A percentile compares a stretch with the other conserved stretches of the same genome.
These are phyloP conservation scores for Chloromyia formosa DNA, from an alignment of 2,888 invertebrate genomes.

Conservation along the genomic window DNA sequence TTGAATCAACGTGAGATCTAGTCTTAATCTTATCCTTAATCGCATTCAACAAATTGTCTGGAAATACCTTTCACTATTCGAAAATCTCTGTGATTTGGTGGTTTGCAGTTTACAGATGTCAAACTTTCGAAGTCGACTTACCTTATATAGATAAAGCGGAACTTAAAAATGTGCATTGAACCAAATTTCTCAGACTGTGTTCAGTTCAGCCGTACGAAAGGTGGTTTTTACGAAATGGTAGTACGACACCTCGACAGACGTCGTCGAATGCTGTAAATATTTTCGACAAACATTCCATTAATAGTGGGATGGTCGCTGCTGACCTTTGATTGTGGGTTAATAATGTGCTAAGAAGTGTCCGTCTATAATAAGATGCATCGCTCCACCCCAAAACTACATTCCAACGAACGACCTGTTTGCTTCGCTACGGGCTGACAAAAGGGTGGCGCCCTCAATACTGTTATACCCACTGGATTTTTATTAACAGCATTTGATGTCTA, in stretches of 20 bases:
- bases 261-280: conserved; percentile 21
- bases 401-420: not conserved
- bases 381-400: not conserved
- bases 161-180: too few species aligned
- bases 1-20: too few species aligned
- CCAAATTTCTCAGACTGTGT: too few species aligned
- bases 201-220: too few species aligned
- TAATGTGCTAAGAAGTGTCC: conserved; percentile 36
- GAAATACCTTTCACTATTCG: too few species aligned
- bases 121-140: too few species aligned
- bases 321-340: conserved; percentile 42
- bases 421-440: not conserved
- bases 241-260: not conserved
- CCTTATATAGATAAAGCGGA: too few species aligned
- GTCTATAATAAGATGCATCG: conserved; percentile 21
- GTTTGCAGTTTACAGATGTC: too few species aligned
- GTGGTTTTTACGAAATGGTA: too few species aligned
- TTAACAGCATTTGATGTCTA: conserved; percentile 1
- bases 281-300: conserved; percentile 36
- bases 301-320: conserved; percentile 15
- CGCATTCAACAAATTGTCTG: too few species aligned
- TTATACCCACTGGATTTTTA: conserved; percentile 10
- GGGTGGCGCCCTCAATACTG: not conserved
- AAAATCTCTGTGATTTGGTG: too few species aligned
- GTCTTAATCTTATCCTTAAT: too few species aligned